Evolutionary conservation across 1,140 invertebrate genomes (phyloP).

Genomic region (Ooceraea biroi): DNA sequence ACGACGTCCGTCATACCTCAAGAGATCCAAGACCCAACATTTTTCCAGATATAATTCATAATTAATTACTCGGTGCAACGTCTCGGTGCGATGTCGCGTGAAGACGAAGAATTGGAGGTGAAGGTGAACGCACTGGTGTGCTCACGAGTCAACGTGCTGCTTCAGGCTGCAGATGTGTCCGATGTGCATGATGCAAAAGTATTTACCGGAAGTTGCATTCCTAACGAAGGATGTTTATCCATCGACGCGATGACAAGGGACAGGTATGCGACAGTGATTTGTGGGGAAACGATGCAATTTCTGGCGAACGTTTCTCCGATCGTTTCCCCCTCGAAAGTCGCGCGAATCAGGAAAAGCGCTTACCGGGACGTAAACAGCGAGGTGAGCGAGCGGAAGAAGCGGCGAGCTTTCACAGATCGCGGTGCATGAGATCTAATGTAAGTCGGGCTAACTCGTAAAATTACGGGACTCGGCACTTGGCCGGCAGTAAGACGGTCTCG

Average conservation of each 20-base stretch:
- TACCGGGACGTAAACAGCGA: conserved; percentile 32
- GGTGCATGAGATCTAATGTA: neutral
- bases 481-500: conserved; percentile 22
- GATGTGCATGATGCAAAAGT: too few species aligned
- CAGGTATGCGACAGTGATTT: conserved; percentile 21
- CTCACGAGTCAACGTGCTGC: neutral
- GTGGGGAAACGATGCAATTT: neutral
- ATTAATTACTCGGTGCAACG: neutral
- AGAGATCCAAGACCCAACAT: conserved; percentile 11
- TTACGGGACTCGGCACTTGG: conserved; percentile 13
- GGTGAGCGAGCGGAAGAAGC: neutral
- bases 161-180: too few species aligned
- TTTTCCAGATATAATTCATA: conserved; percentile 15
- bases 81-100: neutral
- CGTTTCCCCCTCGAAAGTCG: neutral
- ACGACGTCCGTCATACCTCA: neutral
- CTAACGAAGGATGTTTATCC: neutral
- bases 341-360: conserved; percentile 27
- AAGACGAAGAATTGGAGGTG: neutral
- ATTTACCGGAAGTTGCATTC: neutral
- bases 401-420: conserved; percentile 40
- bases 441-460: conserved; percentile 29
- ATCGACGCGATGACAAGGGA: neutral
- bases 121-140: neutral
- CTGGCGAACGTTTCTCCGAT: conserved; percentile 17